Evolutionary conservation across 2,113 vertebrate species (phyloP).

Genomic region (Ameiurus melas): DNA sequence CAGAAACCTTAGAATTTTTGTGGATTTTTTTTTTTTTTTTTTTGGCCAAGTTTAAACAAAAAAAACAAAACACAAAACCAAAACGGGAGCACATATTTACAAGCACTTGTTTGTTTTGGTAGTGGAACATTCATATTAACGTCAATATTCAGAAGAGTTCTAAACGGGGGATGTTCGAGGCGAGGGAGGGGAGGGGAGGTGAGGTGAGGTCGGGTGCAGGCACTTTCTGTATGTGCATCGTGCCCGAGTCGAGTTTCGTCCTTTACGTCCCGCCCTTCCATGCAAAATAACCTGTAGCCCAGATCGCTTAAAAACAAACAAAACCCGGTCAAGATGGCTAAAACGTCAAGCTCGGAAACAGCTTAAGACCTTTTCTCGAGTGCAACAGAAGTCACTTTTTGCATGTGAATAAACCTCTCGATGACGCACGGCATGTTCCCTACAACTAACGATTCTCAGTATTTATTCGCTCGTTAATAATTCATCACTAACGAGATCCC

Average conservation of each 20-base stretch:
- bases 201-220: conserved; percentile 36
- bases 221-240: conserved; percentile 46
- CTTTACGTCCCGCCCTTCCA: conserved; percentile 28
- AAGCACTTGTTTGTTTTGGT: conserved; percentile 74
- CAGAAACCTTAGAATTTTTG: conserved; percentile 63
- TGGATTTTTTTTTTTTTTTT: conserved; percentile 47
- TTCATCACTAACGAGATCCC: neutral
- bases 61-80: conserved; percentile 38
- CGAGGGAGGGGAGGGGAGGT: conserved; percentile 46
- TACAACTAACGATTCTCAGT: neutral
- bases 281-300: conserved; percentile 32
- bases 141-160: conserved; percentile 60
- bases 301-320: conserved; percentile 42
- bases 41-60: conserved; percentile 71
- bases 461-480: neutral
- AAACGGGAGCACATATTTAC: conserved; percentile 76
- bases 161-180: conserved; percentile 66
- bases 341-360: conserved; percentile 27
- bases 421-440: too few species aligned
- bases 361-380: conserved; percentile 7
- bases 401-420: conserved; percentile 15
- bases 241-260: conserved; percentile 37
- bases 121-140: conserved; percentile 64
- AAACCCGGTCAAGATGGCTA: conserved; percentile 42
- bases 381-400: conserved; percentile 33